Percentiles rank a stretch among this genome's conserved stretches.
phyloP scores from a whole-genome alignment of 2,797 vertebrate genomes.

The Gadopsis marmoratus region DNA sequence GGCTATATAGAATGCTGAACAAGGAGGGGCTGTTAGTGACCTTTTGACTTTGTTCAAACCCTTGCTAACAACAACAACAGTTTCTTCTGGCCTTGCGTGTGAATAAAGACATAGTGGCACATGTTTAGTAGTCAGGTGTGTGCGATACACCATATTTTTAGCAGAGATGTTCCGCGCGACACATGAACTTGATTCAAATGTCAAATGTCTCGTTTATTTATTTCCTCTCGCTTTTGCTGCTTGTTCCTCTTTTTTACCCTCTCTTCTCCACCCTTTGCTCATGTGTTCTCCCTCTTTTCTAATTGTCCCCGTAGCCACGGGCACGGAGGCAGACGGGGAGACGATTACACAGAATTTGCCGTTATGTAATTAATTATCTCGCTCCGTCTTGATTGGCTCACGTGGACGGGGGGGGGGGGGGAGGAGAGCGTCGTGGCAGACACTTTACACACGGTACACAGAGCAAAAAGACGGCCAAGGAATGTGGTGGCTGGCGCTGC shows the following conservation, averaged over 20 bases:
- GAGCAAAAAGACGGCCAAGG: slow-evolving; percentile 36
- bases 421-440: slow-evolving; percentile 20
- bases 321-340: slow-evolving; percentile 41
- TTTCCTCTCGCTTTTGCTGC: slow-evolving; percentile 5
- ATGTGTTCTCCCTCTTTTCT: slow-evolving; percentile 35
- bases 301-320: slow-evolving; percentile 47
- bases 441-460: slow-evolving; percentile 44
- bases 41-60: slow-evolving; percentile 36
- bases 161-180: slow-evolving; percentile 9
- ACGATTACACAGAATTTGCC: slow-evolving; percentile 59
- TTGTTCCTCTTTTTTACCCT: slow-evolving; percentile 1
- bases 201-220: slow-evolving; percentile 43
- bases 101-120: slow-evolving; percentile 4
- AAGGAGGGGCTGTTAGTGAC: slow-evolving; percentile 14
- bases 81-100: neutral
- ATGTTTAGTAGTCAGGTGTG: neutral
- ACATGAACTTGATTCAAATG: slow-evolving; percentile 54
- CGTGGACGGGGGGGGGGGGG: slow-evolving; percentile 16
- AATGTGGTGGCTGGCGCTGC: slow-evolving; percentile 35
- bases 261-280: neutral
- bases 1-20: neutral
- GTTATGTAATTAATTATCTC: slow-evolving; percentile 72
- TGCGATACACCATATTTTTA: slow-evolving; percentile 6
- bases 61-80: neutral
- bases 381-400: slow-evolving; percentile 63